Percentiles rank a stretch among this genome's conserved stretches.
phyloP scores from a whole-genome alignment of 2,113 vertebrate genomes.

The Saccopteryx leptura region DNA sequence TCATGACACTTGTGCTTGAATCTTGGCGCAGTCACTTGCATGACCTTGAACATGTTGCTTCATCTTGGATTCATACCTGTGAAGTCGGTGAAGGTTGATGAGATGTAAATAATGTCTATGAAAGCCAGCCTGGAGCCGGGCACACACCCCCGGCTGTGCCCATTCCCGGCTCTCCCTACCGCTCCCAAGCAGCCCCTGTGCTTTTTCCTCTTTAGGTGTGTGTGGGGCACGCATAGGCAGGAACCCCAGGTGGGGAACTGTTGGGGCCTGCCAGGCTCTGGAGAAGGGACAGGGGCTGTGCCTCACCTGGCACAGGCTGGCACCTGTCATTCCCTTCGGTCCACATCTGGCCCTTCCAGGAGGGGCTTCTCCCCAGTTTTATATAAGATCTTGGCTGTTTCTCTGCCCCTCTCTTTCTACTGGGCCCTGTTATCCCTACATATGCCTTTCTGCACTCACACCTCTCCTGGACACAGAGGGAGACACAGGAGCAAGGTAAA shows the following conservation, averaged over 20 bases:
- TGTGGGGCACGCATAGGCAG: background rate
- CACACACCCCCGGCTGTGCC: background rate
- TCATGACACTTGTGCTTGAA: background rate
- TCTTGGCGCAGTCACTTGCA: background rate
- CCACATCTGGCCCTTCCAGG: background rate
- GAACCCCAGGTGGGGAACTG: background rate
- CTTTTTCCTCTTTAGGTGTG: background rate
- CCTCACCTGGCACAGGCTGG: background rate
- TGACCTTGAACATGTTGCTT: slow-evolving; percentile 35
- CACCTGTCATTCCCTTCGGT: background rate
- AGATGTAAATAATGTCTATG: background rate
- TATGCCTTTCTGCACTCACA: background rate
- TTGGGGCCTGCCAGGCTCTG: background rate
- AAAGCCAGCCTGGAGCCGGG: background rate
- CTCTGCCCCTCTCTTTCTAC: background rate
- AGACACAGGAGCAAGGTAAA: background rate
- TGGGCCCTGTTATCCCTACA: background rate
- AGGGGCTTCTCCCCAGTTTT: background rate
- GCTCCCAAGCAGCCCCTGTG: background rate
- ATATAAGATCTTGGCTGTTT: background rate
- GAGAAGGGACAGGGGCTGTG: background rate
- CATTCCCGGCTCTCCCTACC: background rate
- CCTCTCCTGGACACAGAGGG: background rate
- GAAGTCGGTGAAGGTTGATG: slow-evolving; percentile 27
- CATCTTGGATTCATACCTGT: background rate